Conservation (phyloP, 2,888 invertebrate species). For the Antheraea assamensis region DNA sequence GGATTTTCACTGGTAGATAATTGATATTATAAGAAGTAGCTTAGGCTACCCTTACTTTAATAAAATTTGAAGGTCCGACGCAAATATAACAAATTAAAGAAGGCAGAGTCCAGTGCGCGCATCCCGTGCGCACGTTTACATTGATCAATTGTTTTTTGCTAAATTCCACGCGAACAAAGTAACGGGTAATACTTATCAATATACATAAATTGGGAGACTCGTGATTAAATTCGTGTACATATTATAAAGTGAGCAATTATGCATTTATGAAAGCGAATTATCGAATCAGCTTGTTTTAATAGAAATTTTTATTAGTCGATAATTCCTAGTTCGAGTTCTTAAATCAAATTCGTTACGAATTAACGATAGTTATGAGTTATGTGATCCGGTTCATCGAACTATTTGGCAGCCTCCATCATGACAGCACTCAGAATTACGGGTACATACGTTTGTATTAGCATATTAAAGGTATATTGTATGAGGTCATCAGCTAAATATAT, state of each 20-base stretch:
- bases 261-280: neutral
- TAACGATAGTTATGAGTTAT: neutral
- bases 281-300: neutral
- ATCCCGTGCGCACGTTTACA: too few species aligned
- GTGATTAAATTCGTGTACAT: neutral
- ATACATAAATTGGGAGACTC: neutral
- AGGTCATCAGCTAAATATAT: neutral
- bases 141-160: too few species aligned
- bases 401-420: neutral
- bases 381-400: neutral
- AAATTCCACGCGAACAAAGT: too few species aligned
- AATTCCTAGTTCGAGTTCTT: neutral
- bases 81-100: too few species aligned
- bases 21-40: too few species aligned
- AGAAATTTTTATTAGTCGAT: neutral
- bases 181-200: too few species aligned
- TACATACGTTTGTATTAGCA: neutral
- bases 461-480: neutral
- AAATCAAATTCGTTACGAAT: neutral
- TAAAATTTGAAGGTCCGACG: too few species aligned
- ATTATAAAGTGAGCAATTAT: neutral
- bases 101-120: too few species aligned
- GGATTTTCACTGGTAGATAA: too few species aligned
- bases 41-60: too few species aligned
- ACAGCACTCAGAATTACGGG: neutral